These are phyloP conservation scores for Atta colombica DNA, from an alignment of 1,140 invertebrate genomes.

Conservation along the genomic window DNA sequence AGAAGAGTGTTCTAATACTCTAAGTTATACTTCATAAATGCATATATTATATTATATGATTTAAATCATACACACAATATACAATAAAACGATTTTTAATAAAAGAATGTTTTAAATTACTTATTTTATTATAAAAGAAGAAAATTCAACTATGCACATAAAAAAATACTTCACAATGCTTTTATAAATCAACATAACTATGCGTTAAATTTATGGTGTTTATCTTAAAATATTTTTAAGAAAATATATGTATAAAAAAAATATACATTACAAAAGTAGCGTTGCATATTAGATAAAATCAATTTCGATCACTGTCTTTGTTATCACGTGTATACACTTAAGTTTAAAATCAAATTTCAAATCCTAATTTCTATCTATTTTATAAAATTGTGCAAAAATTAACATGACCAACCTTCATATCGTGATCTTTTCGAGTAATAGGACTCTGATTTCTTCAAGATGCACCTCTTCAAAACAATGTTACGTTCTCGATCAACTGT, in stretches of 20 bases:
- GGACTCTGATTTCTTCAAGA: not conserved
- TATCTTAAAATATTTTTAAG: not conserved
- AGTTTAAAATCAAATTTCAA: too few relatives aligned
- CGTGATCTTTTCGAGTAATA: not conserved
- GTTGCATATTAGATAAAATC: not conserved
- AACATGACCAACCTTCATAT: conserved; percentile 52
- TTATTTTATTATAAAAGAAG: not conserved
- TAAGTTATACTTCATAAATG: not conserved
- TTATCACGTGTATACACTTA: too few relatives aligned
- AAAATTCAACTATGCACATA: not conserved
- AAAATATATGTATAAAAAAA: too few relatives aligned
- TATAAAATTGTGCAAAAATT: not conserved
- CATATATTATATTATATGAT: not conserved
- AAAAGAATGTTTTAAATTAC: not conserved
- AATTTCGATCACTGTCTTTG: not conserved
- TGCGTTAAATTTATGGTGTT: not conserved
- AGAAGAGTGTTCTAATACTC: not conserved
- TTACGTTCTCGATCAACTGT: not conserved
- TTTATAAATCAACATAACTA: conserved; percentile 1
- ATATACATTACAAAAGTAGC: not conserved
- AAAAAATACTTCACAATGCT: not conserved
- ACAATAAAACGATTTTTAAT: not conserved
- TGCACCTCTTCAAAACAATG: not conserved
- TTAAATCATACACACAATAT: not conserved
- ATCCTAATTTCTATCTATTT: not conserved